Conservation (phyloP, 64 coral and sea anemone species). For the Dendrophyllia cribrosa region DNA sequence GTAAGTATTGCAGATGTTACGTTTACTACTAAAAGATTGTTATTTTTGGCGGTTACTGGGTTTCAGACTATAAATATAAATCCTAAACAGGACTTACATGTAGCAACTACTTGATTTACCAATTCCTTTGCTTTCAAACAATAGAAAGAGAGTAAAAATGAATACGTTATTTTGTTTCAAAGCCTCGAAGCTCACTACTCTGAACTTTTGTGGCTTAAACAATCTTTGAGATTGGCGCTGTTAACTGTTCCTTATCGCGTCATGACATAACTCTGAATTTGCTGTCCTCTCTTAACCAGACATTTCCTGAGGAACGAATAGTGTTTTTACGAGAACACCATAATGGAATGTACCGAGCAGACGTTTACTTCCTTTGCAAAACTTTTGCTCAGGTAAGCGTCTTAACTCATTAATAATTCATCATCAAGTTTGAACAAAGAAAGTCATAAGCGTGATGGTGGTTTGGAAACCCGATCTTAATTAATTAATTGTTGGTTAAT, state of each 20-base stretch:
- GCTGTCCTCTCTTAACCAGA: neutral
- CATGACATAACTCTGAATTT: no score
- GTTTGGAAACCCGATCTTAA: no score
- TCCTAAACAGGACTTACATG: no score
- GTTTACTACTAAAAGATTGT: no score
- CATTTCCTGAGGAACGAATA: neutral
- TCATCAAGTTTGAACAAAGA: neutral
- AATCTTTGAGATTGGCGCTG: neutral
- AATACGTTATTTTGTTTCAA: no score
- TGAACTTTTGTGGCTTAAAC: neutral
- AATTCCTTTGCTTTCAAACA: no score
- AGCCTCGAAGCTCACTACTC: no score
- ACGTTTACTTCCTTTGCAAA: slow-evolving; percentile 31
- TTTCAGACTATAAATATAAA: neutral
- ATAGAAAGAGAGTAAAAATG: no score
- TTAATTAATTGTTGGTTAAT: no score
- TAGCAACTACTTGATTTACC: no score
- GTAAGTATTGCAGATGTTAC: neutral
- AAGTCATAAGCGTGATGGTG: no score
- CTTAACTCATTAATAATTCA: neutral
- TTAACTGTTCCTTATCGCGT: neutral
- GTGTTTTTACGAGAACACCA: slow-evolving; percentile 40
- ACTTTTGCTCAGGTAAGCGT: slow-evolving; percentile 22
- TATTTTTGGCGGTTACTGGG: neutral
- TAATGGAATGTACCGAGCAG: slow-evolving; percentile 17